A percentile compares a stretch with the other conserved stretches of the same genome.
These are phyloP conservation scores for Nephrocerus scutellatus DNA, from an alignment of 2,888 invertebrate species.

Conservation along the genomic window DNA sequence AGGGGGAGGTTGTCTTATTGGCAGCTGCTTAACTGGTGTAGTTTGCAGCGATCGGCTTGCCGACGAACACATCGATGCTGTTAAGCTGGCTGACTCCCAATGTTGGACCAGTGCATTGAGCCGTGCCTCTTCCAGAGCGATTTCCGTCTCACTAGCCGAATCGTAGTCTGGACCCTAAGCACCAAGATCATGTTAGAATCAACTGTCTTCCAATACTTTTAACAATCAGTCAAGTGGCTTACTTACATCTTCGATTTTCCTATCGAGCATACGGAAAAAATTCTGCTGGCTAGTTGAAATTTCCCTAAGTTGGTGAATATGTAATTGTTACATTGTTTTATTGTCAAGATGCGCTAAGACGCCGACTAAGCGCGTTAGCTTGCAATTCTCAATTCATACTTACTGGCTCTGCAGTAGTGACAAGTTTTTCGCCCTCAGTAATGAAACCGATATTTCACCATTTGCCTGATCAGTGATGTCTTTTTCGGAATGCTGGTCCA, in stretches of 20 bases:
- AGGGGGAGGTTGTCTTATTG: slow-evolving; percentile 31
- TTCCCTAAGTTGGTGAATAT: too few species aligned
- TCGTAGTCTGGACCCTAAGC: slow-evolving; percentile 75
- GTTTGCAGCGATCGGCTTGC: slow-evolving; percentile 52
- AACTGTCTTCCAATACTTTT: background rate
- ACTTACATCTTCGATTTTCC: slow-evolving; percentile 82
- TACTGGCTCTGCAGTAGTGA: slow-evolving; percentile 54
- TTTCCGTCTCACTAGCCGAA: slow-evolving; percentile 68
- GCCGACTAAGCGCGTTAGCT: slow-evolving; percentile 18
- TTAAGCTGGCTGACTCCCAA: slow-evolving; percentile 67
- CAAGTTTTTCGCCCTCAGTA: slow-evolving; percentile 49
- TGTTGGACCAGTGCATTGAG: slow-evolving; percentile 62
- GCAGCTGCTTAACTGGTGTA: slow-evolving; percentile 50
- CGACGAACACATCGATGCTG: slow-evolving; percentile 49
- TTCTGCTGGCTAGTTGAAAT: slow-evolving; percentile 84
- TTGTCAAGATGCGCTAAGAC: background rate
- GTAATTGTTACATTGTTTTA: too few species aligned
- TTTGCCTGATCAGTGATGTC: slow-evolving; percentile 39
- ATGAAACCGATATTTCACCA: slow-evolving; percentile 46
- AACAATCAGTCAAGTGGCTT: too few species aligned
- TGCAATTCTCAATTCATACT: slow-evolving; percentile 30
- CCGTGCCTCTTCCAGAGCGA: slow-evolving; percentile 60
- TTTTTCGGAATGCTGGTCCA: slow-evolving; percentile 42
- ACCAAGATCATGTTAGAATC: background rate
- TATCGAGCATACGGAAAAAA: slow-evolving; percentile 89